Conservation (phyloP, 2,113 vertebrate species). For the Chrysochloris asiatica region DNA sequence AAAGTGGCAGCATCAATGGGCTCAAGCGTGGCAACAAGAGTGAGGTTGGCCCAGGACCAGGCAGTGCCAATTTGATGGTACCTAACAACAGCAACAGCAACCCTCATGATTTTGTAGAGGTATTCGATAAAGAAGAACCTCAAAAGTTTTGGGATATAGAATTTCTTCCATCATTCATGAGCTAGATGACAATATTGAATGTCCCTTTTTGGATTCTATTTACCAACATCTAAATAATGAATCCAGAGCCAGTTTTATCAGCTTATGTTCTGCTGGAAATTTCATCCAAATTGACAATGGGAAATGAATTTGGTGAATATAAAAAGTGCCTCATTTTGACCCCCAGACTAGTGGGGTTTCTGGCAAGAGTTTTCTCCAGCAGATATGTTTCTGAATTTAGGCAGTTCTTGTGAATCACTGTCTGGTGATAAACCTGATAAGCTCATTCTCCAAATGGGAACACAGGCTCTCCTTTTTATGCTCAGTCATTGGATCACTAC, state of each 20-base stretch:
- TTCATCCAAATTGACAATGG: slow-evolving; percentile 41
- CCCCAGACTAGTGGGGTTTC: background rate
- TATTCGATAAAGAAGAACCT: slow-evolving; percentile 3
- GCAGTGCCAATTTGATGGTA: no score
- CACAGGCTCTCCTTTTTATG: background rate
- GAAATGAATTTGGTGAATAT: slow-evolving; percentile 51
- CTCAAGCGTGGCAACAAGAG: no score
- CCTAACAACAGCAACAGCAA: no score
- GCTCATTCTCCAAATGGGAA: background rate
- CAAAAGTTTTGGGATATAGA: background rate
- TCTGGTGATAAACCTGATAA: background rate
- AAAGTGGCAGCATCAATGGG: no score
- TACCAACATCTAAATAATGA: slow-evolving; percentile 57
- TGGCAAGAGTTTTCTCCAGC: background rate
- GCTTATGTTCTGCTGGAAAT: slow-evolving; percentile 61
- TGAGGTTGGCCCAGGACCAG: no score
- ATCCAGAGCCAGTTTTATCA: slow-evolving; percentile 41
- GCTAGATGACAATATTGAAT: background rate
- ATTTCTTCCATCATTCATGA: slow-evolving; percentile 7
- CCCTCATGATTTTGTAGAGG: background rate
- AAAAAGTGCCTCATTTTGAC: slow-evolving; percentile 1
- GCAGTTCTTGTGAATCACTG: background rate
- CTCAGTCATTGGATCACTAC: background rate
- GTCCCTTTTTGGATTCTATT: slow-evolving; percentile 43
- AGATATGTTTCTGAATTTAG: background rate